Evolutionary conservation across 2,888 invertebrate species (phyloP).

Genomic region (Napeogenes sylphis): DNA sequence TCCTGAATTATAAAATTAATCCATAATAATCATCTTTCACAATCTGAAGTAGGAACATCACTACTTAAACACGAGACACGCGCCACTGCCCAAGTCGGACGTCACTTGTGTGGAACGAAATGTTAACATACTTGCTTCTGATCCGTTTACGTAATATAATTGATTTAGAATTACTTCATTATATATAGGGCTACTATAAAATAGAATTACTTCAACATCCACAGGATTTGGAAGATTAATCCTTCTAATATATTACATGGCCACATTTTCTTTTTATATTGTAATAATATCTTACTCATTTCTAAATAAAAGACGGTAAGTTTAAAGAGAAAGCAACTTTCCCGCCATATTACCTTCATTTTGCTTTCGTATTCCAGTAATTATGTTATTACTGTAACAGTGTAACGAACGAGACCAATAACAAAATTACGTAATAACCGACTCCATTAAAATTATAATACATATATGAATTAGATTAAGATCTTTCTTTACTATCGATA

Average conservation of each 20-base stretch:
- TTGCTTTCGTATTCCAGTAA: conserved; percentile 6
- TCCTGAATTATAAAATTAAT: too few species aligned
- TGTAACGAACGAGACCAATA: conserved; percentile 2
- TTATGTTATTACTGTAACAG: conserved; percentile 1
- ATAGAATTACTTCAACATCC: too few species aligned
- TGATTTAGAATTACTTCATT: background rate
- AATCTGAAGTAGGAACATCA: conserved; percentile 10
- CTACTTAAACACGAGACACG: conserved; percentile 10
- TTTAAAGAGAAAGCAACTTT: conserved; percentile 5
- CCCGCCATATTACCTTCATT: conserved; percentile 1
- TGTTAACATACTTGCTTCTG: conserved; percentile 12
- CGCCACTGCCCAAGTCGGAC: conserved; percentile 15
- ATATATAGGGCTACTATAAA: too few species aligned
- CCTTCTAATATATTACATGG: too few species aligned
- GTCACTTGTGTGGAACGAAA: conserved; percentile 16
- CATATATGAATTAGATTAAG: background rate
- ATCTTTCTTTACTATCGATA: too few species aligned
- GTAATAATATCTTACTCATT: background rate
- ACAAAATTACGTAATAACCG: background rate
- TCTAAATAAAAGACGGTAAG: background rate
- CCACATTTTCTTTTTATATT: background rate
- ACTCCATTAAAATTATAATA: background rate
- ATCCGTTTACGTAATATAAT: conserved; percentile 16
- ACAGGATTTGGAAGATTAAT: too few species aligned
- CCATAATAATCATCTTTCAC: conserved; percentile 14